These are phyloP conservation scores for Mesochorus sp. DNA, from an alignment of 2,888 invertebrate genomes.

Conservation along the genomic window DNA sequence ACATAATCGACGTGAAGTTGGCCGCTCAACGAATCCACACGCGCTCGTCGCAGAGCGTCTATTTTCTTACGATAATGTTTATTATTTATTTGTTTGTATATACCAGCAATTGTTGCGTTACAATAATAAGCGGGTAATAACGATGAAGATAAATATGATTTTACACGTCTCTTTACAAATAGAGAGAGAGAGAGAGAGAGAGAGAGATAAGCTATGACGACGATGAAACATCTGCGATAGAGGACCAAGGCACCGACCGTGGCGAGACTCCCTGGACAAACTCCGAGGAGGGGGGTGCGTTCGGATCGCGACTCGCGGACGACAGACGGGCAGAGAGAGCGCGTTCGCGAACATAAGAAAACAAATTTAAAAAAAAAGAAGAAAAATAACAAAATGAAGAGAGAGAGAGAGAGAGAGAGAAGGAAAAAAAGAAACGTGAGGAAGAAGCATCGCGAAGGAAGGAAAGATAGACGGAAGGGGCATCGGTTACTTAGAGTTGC, in stretches of 20 bases:
- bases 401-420: background rate
- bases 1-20: constrained; percentile 32
- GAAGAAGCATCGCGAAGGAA: no score
- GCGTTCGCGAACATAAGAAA: constrained; percentile 21
- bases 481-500: no score
- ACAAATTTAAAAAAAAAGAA: constrained; percentile 1
- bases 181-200: background rate
- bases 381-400: constrained; percentile 26
- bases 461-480: no score
- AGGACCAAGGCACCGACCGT: constrained; percentile 7
- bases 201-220: constrained; percentile 2
- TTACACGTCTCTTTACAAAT: background rate
- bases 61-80: background rate
- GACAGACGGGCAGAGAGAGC: constrained; percentile 60
- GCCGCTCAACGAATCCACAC: constrained; percentile 48
- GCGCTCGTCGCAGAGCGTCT: background rate
- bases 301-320: constrained; percentile 67
- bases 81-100: no score
- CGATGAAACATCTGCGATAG: no score
- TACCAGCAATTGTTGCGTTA: background rate
- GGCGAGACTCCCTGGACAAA: background rate
- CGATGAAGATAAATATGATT: no score
- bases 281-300: constrained; percentile 30
- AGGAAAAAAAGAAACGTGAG: background rate
- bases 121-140: no score